A percentile compares a stretch with the other conserved stretches of the same genome.
Evolutionary conservation across 1,140 invertebrate genomes (phyloP).

Genomic region (Calliphora vicina): DNA sequence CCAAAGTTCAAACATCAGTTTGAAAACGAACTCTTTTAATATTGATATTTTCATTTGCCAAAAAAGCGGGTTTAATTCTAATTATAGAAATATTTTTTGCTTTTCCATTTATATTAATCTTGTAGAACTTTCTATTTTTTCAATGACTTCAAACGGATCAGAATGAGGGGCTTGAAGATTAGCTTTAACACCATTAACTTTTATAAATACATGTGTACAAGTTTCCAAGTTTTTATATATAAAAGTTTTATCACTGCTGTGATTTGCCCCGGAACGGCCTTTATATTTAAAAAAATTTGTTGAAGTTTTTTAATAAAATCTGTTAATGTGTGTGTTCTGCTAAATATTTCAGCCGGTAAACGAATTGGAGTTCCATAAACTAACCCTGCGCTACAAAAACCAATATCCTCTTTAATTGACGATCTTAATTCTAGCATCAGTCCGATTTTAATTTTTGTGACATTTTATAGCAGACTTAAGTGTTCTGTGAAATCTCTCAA

Average conservation of each 20-base stretch:
- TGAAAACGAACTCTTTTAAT: too few relatives aligned
- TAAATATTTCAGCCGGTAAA: too few relatives aligned
- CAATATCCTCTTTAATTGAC: too few relatives aligned
- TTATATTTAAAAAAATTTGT: background rate
- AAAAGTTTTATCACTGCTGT: background rate
- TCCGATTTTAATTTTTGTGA: too few relatives aligned
- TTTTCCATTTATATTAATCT: background rate
- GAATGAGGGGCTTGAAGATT: background rate
- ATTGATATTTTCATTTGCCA: background rate
- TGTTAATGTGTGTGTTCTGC: background rate
- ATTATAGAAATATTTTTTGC: background rate
- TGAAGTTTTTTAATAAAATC: background rate
- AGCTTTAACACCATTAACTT: background rate
- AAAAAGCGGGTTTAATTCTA: background rate
- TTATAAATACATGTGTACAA: background rate
- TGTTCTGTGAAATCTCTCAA: too few relatives aligned
- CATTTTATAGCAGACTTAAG: too few relatives aligned
- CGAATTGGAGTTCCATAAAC: too few relatives aligned
- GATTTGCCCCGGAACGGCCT: background rate
- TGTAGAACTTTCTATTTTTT: background rate
- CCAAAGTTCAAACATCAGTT: too few relatives aligned
- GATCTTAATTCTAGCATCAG: too few relatives aligned
- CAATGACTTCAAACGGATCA: background rate
- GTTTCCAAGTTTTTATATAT: background rate
- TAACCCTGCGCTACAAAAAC: too few relatives aligned